These are phyloP conservation scores for Pseudomyrmex pallidus DNA, from an alignment of 1,140 invertebrate genomes.

Conservation along the genomic window DNA sequence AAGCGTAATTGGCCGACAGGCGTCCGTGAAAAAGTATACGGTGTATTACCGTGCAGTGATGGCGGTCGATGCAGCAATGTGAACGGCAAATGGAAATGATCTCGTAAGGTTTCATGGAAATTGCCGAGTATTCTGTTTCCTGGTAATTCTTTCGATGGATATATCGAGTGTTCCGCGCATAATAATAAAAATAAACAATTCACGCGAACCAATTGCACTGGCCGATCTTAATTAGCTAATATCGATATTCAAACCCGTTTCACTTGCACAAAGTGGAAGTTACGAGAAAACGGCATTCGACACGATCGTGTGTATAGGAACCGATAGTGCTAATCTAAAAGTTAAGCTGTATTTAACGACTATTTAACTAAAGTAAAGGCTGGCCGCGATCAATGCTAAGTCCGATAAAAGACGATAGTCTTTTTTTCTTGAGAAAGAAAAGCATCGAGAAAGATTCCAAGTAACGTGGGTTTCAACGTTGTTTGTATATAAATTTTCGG, in stretches of 20 bases:
- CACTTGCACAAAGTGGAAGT: background rate
- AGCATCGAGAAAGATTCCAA: background rate
- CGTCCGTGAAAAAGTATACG: conserved; percentile 51
- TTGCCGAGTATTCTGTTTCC: background rate
- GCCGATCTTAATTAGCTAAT: background rate
- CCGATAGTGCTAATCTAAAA: too few relatives aligned
- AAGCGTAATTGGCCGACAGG: conserved; percentile 12
- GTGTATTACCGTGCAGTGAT: conserved; percentile 31
- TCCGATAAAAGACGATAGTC: background rate
- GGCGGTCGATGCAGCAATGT: background rate
- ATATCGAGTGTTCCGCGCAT: background rate
- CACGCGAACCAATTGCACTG: background rate
- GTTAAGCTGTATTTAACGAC: too few relatives aligned
- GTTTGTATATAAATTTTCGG: background rate
- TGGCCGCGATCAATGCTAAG: too few relatives aligned
- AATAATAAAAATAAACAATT: conserved; percentile 39
- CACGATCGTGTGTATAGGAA: background rate
- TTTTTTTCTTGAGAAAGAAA: background rate
- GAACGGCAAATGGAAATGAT: conserved; percentile 19
- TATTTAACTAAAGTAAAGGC: too few relatives aligned
- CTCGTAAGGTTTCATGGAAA: conserved; percentile 40
- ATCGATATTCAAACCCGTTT: too few relatives aligned
- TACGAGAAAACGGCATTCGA: background rate
- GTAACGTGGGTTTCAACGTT: background rate
- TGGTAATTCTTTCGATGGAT: conserved; percentile 12